Evolutionary conservation across 2,797 vertebrate genomes (phyloP).

Genomic region (Fratercula arctica): DNA sequence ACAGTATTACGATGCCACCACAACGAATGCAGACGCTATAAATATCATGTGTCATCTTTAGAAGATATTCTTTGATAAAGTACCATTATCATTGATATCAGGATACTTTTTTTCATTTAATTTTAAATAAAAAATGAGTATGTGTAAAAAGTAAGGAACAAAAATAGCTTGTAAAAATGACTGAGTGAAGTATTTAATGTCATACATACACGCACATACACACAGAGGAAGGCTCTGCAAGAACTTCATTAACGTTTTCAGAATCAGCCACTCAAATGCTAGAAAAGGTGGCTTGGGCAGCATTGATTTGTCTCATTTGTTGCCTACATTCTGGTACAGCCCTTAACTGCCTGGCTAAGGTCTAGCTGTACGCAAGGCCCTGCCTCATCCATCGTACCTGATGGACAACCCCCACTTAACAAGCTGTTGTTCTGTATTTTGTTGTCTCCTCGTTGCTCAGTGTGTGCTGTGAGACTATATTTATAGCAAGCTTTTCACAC

Average conservation of each 20-base stretch:
- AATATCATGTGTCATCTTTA: conserved; percentile 22
- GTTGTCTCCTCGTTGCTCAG: not conserved
- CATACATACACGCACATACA: not conserved
- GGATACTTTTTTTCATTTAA: not conserved
- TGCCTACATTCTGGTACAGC: not conserved
- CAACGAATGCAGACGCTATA: not conserved
- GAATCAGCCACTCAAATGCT: not conserved
- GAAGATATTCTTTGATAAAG: not conserved
- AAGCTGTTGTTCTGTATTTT: not conserved
- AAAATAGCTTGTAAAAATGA: conserved; percentile 3
- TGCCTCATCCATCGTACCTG: not conserved
- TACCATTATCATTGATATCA: not conserved
- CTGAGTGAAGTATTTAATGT: not conserved
- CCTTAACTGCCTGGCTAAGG: not conserved
- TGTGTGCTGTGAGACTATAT: not conserved
- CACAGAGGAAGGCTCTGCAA: not conserved
- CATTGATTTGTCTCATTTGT: not conserved
- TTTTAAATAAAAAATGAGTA: conserved; percentile 44
- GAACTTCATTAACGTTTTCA: not conserved
- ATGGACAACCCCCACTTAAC: not conserved
- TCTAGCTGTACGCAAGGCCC: not conserved
- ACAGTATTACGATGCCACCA: not conserved
- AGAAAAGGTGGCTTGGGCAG: not conserved
- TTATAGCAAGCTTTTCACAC: not conserved
- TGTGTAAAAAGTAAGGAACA: not conserved